phyloP scores from a whole-genome alignment of 2,113 vertebrate species.

The Meleagris gallopavo region DNA sequence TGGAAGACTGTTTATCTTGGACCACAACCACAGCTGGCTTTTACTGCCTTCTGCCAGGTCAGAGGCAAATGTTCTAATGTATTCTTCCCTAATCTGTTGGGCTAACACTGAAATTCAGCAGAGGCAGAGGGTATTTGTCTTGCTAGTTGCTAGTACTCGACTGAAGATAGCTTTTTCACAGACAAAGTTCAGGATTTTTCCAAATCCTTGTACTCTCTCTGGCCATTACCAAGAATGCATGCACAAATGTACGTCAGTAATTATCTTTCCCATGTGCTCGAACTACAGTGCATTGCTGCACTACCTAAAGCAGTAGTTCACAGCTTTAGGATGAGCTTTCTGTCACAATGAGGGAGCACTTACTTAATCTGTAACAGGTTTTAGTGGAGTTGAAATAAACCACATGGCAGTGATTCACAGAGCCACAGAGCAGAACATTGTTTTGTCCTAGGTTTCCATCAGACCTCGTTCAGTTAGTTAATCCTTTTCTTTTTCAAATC shows the following conservation, averaged over 20 bases:
- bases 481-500: not conserved
- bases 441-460: not conserved
- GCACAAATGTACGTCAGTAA: not conserved
- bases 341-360: not conserved
- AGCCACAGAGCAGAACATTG: not conserved
- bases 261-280: not conserved
- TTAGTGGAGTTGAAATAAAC: not conserved
- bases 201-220: not conserved
- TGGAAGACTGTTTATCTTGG: constrained; percentile 26
- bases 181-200: not conserved
- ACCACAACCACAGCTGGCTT: not conserved
- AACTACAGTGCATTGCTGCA: not conserved
- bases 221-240: not conserved
- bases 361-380: not conserved
- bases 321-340: not conserved
- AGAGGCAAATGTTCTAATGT: not conserved
- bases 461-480: not conserved
- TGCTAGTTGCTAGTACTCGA: not conserved
- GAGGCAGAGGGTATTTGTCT: not conserved
- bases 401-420: not conserved
- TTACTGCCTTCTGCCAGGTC: not conserved
- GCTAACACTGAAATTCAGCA: not conserved
- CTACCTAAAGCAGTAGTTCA: not conserved
- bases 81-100: not conserved
- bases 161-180: constrained; percentile 3